Evolutionary conservation across 2,888 invertebrate genomes (phyloP).

Genomic region (Perizoma affinitatum): DNA sequence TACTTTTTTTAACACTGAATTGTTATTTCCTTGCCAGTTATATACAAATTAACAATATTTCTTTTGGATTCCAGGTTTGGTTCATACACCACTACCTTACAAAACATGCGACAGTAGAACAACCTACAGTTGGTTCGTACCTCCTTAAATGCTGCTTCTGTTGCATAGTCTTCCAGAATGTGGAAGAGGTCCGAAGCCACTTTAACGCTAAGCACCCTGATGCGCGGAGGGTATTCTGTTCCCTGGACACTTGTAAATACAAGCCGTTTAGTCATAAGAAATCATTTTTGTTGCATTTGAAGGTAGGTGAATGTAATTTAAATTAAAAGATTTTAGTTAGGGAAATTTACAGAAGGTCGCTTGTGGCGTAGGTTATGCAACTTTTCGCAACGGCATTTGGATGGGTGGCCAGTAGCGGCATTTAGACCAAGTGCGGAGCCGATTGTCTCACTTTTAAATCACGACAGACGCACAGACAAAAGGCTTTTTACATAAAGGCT

Average conservation of each 20-base stretch:
- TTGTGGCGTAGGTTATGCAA: too few species aligned
- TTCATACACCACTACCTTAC: slow-evolving; percentile 68
- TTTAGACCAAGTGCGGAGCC: too few species aligned
- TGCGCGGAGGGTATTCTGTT: slow-evolving; percentile 71
- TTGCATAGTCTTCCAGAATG: slow-evolving; percentile 55
- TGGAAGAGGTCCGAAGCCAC: slow-evolving; percentile 68
- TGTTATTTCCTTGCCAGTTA: too few species aligned
- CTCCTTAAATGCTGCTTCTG: slow-evolving; percentile 74
- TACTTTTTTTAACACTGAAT: too few species aligned
- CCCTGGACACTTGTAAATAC: slow-evolving; percentile 65
- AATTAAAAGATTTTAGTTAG: too few species aligned
- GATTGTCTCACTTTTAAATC: too few species aligned
- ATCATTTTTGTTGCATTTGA: slow-evolving; percentile 73
- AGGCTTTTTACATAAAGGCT: too few species aligned
- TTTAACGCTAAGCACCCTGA: slow-evolving; percentile 65
- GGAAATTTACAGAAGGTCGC: too few species aligned
- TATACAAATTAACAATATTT: not conserved
- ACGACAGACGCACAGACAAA: too few species aligned
- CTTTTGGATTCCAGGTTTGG: slow-evolving; percentile 61
- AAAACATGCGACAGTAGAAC: slow-evolving; percentile 51
- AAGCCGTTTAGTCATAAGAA: slow-evolving; percentile 72
- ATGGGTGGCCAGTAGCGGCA: too few species aligned
- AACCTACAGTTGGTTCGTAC: slow-evolving; percentile 42
- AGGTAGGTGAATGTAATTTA: slow-evolving; percentile 51
- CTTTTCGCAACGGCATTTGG: too few species aligned